Evolutionary conservation across 2,888 invertebrate species (phyloP).

Genomic region (Ypsolopha scabrella): DNA sequence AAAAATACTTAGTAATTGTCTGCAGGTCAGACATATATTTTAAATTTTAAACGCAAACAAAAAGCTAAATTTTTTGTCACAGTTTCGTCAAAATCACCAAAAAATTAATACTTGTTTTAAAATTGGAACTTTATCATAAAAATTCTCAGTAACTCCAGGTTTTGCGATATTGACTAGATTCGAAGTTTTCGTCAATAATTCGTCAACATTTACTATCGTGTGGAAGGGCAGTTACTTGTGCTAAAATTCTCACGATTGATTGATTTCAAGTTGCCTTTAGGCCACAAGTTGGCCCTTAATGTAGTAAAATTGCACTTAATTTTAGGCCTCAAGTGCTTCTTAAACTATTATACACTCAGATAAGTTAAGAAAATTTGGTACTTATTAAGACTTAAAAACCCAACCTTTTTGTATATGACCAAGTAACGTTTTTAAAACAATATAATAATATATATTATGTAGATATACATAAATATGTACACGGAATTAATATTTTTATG

Average conservation of each 20-base stretch:
- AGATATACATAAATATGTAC: neutral
- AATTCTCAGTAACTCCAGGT: neutral
- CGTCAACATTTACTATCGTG: neutral
- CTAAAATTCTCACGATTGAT: too few relatives aligned
- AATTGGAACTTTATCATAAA: too few relatives aligned
- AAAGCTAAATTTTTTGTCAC: too few relatives aligned
- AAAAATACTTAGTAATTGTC: too few relatives aligned
- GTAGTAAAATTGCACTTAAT: constrained; percentile 8
- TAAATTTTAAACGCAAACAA: too few relatives aligned
- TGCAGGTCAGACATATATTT: too few relatives aligned
- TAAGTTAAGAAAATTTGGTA: constrained; percentile 5
- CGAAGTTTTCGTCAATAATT: constrained; percentile 27
- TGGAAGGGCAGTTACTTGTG: neutral
- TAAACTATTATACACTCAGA: constrained; percentile 14
- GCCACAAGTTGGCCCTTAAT: neutral
- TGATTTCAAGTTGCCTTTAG: too few relatives aligned
- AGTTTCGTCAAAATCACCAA: too few relatives aligned
- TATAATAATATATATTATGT: neutral
- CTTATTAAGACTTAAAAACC: constrained; percentile 8
- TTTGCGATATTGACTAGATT: constrained; percentile 21
- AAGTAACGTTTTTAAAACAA: constrained; percentile 12
- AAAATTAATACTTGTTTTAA: too few relatives aligned
- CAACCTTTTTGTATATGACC: constrained; percentile 18
- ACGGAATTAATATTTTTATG: constrained; percentile 1
- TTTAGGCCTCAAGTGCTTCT: constrained; percentile 26